Base-by-base conservation (phyloP, 2,888 invertebrate species). In the Idaea straminata region DNA sequence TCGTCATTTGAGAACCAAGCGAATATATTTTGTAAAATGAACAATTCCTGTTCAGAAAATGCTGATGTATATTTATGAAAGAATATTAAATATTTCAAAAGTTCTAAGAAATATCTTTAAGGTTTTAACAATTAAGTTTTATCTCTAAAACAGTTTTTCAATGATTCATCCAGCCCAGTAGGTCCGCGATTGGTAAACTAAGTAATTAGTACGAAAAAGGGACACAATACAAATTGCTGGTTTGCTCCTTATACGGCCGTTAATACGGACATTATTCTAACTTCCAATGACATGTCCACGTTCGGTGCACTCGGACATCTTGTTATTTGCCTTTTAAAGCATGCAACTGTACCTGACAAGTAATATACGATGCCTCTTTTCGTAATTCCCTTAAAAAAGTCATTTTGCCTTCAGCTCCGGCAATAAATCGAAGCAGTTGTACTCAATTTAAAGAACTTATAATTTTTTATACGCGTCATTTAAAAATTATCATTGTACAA, bases 191-290 rank as follows among this genome's bases (percentile, higher is more conserved):
- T 62, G 64, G 71, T 65, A 67, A 58, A 62, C 65, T 64, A 73
- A 72, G 74, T 77, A 77, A 77, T 78, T 81, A 81, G 72, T 77
- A 79, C 82, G 74, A 78, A 82, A 80, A 83, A 80, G 81, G 81
- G 73, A 72, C 69, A 76, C 77, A 76, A 79, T 82, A 79, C 81
- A 76, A 77, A 77, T 76, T 74, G 73, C 67, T 63, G 64, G 63
- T 64, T 71, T 70, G 65, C 68, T 64, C 79, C 80, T 67, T 79
- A 74, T 79, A 80, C 69, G 81, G 83, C 64, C 66, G 74, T 78
- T 80, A 82, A 77, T 79, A 78, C 76, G 75, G 73, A 74, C 79
- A 78, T 74, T 74, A 74, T 69, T 82, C 72, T 65, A 66, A 69
- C 72, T 69, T 63, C 66, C 69, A 70, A 66, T 70, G 71, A 71